phyloP scores from a whole-genome alignment of 2,888 invertebrate genomes.

The Pandemis cinnamomeana region DNA sequence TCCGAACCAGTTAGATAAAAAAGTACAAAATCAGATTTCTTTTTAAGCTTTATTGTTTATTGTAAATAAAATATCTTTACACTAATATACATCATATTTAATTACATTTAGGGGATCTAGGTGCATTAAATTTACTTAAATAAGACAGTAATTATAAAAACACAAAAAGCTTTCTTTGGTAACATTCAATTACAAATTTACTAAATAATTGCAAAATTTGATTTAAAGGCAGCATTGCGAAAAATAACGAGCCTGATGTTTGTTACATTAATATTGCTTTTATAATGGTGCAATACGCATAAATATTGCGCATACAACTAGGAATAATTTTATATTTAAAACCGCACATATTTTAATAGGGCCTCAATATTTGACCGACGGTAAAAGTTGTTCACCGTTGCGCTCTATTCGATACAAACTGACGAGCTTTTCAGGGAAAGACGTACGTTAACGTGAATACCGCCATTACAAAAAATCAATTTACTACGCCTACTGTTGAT shows the following conservation, averaged over 20 bases:
- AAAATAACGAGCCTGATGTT: neutral
- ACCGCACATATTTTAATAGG: neutral
- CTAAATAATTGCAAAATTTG: neutral
- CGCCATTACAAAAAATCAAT: neutral
- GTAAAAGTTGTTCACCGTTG: neutral
- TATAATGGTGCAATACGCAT: slow-evolving; percentile 2
- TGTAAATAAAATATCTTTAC: slow-evolving; percentile 59
- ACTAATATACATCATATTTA: slow-evolving; percentile 45
- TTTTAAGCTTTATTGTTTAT: slow-evolving; percentile 64
- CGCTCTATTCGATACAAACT: neutral
- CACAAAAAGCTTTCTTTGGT: neutral
- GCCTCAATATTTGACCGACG: neutral
- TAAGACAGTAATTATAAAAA: neutral
- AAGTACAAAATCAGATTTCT: slow-evolving; percentile 16
- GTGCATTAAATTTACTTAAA: slow-evolving; percentile 20
- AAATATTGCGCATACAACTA: neutral
- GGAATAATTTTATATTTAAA: neutral
- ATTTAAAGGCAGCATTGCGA: neutral
- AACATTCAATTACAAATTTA: neutral
- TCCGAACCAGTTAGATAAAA: neutral
- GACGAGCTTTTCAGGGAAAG: neutral
- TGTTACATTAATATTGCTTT: slow-evolving; percentile 9
- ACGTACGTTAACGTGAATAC: neutral
- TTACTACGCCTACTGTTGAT: neutral
- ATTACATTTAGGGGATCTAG: slow-evolving; percentile 44